Percentiles rank a stretch among this genome's conserved stretches.
These are phyloP conservation scores for Andrena haemorrhoa DNA, from an alignment of 2,888 invertebrate species.

Conservation along the genomic window DNA sequence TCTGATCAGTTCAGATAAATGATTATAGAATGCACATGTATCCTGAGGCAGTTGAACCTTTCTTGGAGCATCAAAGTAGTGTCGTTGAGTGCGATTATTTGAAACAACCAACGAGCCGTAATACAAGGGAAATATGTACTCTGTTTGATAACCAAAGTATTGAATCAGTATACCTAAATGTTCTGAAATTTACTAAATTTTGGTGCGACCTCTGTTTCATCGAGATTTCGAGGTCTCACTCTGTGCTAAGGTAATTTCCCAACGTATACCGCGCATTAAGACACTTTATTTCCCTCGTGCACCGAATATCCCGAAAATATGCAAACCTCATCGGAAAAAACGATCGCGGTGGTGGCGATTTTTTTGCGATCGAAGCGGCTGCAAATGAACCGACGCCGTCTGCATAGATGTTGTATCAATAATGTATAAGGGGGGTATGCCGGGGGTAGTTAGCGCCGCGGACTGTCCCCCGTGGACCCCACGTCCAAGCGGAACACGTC, in stretches of 20 bases:
- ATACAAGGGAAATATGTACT: neutral
- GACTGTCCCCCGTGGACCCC: conserved; percentile 41
- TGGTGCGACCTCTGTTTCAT: too few species aligned
- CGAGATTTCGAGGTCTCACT: neutral
- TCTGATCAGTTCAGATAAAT: too few species aligned
- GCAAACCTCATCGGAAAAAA: conserved; percentile 5
- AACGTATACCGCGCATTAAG: neutral
- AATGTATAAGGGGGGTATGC: conserved; percentile 39
- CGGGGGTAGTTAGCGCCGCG: conserved; percentile 28
- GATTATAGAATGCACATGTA: too few species aligned
- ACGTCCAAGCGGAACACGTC: conserved; percentile 48
- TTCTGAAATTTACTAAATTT: too few species aligned
- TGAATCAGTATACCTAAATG: neutral
- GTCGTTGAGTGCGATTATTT: neutral
- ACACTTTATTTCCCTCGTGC: neutral
- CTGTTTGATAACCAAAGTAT: neutral
- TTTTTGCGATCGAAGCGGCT: conserved; percentile 26
- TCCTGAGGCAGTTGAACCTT: too few species aligned
- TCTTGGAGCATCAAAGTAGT: too few species aligned
- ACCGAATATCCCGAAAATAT: neutral
- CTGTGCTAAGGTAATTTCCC: neutral
- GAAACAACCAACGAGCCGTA: neutral
- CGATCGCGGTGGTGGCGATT: conserved; percentile 26
- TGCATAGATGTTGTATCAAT: conserved; percentile 45
- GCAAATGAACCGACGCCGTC: conserved; percentile 34